A percentile compares a stretch with the other conserved stretches of the same genome.
These are phyloP conservation scores for Trissolcus brochymenae DNA, from an alignment of 2,888 invertebrate genomes.

Conservation along the genomic window DNA sequence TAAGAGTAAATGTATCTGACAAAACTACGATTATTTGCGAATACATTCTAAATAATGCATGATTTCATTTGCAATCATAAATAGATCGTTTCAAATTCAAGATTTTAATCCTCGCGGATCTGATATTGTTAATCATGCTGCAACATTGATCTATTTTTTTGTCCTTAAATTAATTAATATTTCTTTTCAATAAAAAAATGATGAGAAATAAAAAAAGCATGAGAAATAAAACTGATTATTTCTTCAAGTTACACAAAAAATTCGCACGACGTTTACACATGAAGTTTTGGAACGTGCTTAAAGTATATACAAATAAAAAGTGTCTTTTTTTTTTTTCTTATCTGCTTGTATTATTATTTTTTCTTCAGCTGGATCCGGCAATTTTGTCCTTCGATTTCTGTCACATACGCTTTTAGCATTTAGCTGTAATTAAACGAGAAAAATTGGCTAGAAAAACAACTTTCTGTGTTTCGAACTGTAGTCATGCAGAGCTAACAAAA, in stretches of 20 bases:
- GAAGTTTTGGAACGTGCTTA: slow-evolving; percentile 22
- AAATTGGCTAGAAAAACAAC: slow-evolving; percentile 24
- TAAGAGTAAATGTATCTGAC: slow-evolving; percentile 33
- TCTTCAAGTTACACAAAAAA: slow-evolving; percentile 1
- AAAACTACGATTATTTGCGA: slow-evolving; percentile 30
- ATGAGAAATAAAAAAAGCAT: slow-evolving; percentile 17
- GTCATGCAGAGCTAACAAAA: slow-evolving; percentile 22
- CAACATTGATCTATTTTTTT: no score
- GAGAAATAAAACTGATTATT: not conserved
- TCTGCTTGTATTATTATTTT: slow-evolving; percentile 1
- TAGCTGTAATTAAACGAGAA: slow-evolving; percentile 67
- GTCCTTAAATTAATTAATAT: slow-evolving; percentile 2
- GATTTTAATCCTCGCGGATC: slow-evolving; percentile 3
- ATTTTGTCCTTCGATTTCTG: slow-evolving; percentile 38
- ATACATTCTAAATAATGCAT: slow-evolving; percentile 34
- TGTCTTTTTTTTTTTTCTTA: slow-evolving; percentile 15
- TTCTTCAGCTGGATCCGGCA: slow-evolving; percentile 38
- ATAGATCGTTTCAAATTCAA: slow-evolving; percentile 1
- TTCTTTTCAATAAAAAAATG: not conserved
- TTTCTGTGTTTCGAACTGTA: not conserved
- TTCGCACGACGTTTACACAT: slow-evolving; percentile 14
- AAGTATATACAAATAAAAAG: slow-evolving; percentile 49
- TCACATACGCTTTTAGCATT: slow-evolving; percentile 64
- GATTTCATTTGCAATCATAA: slow-evolving; percentile 2
- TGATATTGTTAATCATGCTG: no score